phyloP scores from a whole-genome alignment of 2,797 vertebrate genomes.

The Pterois miles region DNA sequence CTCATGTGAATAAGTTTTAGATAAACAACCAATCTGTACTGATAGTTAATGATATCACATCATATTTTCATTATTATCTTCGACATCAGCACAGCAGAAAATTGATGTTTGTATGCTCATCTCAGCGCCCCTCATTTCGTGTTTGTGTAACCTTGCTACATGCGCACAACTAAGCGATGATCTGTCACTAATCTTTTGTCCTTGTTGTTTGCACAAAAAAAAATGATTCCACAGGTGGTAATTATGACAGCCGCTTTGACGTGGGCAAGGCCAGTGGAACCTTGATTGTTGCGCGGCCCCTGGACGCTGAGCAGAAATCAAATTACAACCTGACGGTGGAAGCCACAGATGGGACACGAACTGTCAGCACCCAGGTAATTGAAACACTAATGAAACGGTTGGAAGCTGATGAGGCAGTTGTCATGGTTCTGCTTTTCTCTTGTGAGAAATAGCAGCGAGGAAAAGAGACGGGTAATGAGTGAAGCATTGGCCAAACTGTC shows the following conservation, averaged over 20 bases:
- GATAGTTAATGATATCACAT: not conserved
- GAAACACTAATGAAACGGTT: constrained; percentile 74
- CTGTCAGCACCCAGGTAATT: constrained; percentile 95
- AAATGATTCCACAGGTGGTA: constrained; percentile 88
- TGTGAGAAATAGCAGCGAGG: constrained; percentile 24
- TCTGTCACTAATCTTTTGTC: constrained; percentile 70
- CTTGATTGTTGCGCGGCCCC: constrained; percentile 92
- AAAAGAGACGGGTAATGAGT: constrained; percentile 47
- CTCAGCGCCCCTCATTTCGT: constrained; percentile 23
- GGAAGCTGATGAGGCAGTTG: constrained; percentile 73
- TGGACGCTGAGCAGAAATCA: constrained; percentile 96
- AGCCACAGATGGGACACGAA: constrained; percentile 95
- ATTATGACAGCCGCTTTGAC: constrained; percentile 97
- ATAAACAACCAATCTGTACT: constrained; percentile 4
- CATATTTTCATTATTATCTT: constrained; percentile 10
- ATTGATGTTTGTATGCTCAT: constrained; percentile 41
- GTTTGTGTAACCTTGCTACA: constrained; percentile 46
- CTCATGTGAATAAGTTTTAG: constrained; percentile 1
- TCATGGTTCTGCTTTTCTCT: constrained; percentile 54
- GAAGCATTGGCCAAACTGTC: constrained; percentile 26
- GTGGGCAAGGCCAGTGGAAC: constrained; percentile 97
- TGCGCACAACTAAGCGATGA: constrained; percentile 17
- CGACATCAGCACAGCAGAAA: constrained; percentile 17
- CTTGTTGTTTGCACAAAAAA: constrained; percentile 67
- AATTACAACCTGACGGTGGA: constrained; percentile 98